Evolutionary conservation across 2,113 vertebrate species (phyloP).

Genomic region (Alligator mississippiensis): DNA sequence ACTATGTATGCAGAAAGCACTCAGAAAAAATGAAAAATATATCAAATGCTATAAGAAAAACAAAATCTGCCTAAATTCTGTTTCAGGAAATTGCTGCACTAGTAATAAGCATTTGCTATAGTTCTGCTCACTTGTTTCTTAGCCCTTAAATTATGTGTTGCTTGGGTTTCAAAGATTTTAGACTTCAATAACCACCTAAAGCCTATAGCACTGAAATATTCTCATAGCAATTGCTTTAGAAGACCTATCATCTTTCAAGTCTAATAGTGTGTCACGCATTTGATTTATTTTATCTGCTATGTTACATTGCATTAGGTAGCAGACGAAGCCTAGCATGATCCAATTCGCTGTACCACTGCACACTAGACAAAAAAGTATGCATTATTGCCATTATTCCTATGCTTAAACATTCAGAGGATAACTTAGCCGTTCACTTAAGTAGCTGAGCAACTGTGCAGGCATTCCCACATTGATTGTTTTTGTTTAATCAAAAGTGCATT

Average conservation of each 20-base stretch:
- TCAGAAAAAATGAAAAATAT: neutral
- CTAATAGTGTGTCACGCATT: conserved; percentile 28
- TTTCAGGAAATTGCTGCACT: conserved; percentile 12
- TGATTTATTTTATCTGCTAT: conserved; percentile 67
- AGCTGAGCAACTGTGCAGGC: neutral
- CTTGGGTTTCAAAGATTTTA: conserved; percentile 45
- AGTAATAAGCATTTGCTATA: neutral
- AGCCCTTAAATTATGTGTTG: conserved; percentile 37
- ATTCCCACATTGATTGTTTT: neutral
- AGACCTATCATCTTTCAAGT: conserved; percentile 65
- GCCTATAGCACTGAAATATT: conserved; percentile 43
- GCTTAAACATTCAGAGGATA: neutral
- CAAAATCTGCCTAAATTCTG: neutral
- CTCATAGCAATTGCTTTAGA: conserved; percentile 56
- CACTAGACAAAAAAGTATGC: conserved; percentile 15
- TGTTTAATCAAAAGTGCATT: neutral
- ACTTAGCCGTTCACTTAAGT: neutral
- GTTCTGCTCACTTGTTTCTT: neutral
- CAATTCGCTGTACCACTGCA: neutral
- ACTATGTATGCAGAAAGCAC: neutral
- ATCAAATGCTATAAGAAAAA: neutral
- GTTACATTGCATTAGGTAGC: conserved; percentile 69
- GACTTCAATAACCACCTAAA: conserved; percentile 55
- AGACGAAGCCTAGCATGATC: conserved; percentile 60
- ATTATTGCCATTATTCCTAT: neutral